A percentile compares a stretch with the other conserved stretches of the same genome.
These are phyloP conservation scores for Sapayoa aenigma DNA, from an alignment of 2,113 vertebrate species.

Conservation along the genomic window DNA sequence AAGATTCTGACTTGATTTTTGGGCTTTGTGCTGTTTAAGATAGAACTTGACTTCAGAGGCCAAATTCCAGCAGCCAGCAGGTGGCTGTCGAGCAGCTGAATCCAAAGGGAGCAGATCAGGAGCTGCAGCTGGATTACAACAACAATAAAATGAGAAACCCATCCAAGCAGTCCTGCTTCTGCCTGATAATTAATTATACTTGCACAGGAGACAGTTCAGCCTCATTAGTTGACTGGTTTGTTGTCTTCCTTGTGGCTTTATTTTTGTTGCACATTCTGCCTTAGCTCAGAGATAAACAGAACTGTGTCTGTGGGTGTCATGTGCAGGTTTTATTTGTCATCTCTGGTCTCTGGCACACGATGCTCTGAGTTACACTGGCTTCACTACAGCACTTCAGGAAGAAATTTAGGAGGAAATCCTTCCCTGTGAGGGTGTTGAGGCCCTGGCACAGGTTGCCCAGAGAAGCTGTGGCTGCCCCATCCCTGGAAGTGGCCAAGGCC, in stretches of 20 bases:
- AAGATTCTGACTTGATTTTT: neutral
- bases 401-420: neutral
- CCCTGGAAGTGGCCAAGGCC: neutral
- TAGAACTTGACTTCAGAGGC: neutral
- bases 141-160: neutral
- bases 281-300: neutral
- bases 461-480: neutral
- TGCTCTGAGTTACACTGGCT: neutral
- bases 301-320: neutral
- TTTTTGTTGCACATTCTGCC: neutral
- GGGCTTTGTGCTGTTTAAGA: neutral
- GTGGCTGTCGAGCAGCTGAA: conserved; percentile 28
- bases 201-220: neutral
- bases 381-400: neutral
- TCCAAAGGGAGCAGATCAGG: neutral
- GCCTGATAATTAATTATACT: neutral
- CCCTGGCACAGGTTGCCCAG: neutral
- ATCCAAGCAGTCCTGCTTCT: neutral
- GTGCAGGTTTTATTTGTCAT: neutral
- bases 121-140: neutral
- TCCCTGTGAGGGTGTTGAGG: neutral
- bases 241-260: neutral
- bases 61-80: conserved; percentile 5
- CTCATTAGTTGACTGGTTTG: neutral
- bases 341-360: neutral